Base-by-base conservation (phyloP, 1,140 invertebrate species). In the Paramacrobiotus metropolitanus region DNA sequence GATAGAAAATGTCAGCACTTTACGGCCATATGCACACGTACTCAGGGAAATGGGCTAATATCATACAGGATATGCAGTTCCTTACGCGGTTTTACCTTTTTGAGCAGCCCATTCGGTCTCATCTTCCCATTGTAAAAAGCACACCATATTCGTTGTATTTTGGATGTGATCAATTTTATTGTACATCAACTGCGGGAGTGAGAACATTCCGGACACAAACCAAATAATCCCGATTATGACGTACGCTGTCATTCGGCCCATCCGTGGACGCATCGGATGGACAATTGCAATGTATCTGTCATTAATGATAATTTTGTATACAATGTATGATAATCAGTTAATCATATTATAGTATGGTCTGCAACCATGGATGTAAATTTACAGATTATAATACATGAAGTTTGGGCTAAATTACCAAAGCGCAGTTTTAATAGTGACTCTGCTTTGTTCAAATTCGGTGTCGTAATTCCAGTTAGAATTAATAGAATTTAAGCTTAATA, bases 241-340 rank as follows among this genome's bases (percentile, higher is more conserved):
- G 40, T 85, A 73, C 0, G 87, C 86, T 48, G 80, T 80, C 1
- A 78, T 78, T 63, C 83, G 81, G 1, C 86, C 85, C 77, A 88
- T 85, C 60, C 87, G 76, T 4, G 85, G 85, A 64, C 85, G 79
- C 62, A 93, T 76, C 1, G 89, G 89, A 67, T 86, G 78, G 31
- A 93, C 85, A 61, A 94, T 92, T 3, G 89, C 90, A 72, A 88
- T 81, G 69, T 91, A 92, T 72, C 89, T 93, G 76, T 48, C 73
- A 73, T 45, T 64, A 68, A 64, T 68, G 65, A 66, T 66, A 48
- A 44, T 30, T 31, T n/a, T 21, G 61, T 30, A 48, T 31, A 31
- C 30, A 31, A 31, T 20, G 59, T 62, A 63, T 48, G 64, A 60
- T 31, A 44, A 34, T 24, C 1, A 2, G 18, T 28, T 20, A 29